phyloP scores from a whole-genome alignment of 2,888 invertebrate genomes.

The Sicus ferrugineus region DNA sequence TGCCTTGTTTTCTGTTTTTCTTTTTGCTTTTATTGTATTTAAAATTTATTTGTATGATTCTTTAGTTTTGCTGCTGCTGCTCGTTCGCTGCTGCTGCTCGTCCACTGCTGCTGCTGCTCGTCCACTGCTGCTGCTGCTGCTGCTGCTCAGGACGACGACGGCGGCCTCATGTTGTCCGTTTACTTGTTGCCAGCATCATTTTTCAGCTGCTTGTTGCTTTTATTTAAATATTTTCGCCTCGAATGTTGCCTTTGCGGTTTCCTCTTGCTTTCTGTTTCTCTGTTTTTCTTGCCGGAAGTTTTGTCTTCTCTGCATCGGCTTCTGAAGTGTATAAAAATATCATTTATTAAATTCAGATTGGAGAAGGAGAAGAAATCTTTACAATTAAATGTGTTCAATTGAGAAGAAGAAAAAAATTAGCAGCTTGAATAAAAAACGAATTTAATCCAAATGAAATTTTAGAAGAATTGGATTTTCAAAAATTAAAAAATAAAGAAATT shows the following conservation, averaged over 20 bases:
- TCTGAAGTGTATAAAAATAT: no score
- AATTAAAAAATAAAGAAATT: neutral
- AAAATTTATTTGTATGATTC: neutral
- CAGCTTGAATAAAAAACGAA: neutral
- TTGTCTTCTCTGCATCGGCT: no score
- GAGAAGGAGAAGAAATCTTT: no score
- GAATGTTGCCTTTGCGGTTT: neutral
- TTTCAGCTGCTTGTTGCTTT: neutral
- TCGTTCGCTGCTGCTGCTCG: neutral
- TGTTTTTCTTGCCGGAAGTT: neutral
- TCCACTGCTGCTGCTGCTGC: neutral
- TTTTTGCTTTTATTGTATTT: neutral
- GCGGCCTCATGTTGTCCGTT: conserved; percentile 5
- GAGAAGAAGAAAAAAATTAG: no score
- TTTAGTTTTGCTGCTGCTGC: neutral
- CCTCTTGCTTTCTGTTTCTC: neutral
- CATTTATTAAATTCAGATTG: no score
- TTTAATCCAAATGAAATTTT: no score
- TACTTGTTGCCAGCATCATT: conserved; percentile 15
- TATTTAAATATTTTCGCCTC: neutral
- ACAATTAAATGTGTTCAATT: no score
- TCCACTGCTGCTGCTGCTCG: neutral
- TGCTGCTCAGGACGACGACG: no score
- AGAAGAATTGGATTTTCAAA: no score
- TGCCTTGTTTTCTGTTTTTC: neutral